These are phyloP conservation scores for Eupithecia exiguata DNA, from an alignment of 2,888 invertebrate genomes.

Conservation along the genomic window DNA sequence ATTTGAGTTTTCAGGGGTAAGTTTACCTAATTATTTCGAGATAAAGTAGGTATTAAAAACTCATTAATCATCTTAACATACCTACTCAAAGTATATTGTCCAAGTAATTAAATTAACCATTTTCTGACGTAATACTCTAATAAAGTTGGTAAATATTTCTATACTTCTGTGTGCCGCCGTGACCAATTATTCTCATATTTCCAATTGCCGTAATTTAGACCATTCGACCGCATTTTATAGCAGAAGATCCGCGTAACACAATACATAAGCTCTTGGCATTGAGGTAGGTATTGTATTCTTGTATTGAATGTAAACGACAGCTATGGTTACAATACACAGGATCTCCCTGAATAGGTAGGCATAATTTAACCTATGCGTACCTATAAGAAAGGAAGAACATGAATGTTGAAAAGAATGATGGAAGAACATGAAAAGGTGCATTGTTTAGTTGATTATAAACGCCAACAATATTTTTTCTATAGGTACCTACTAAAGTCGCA, in stretches of 20 bases:
- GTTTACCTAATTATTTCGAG: not conserved
- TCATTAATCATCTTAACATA: no score
- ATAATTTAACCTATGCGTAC: not conserved
- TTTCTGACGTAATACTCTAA: not conserved
- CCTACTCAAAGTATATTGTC: no score
- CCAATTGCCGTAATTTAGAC: conserved; percentile 58
- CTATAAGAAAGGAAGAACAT: not conserved
- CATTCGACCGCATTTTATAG: conserved; percentile 60
- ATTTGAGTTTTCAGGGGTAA: no score
- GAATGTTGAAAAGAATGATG: no score
- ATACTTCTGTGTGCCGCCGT: conserved; percentile 23
- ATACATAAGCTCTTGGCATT: conserved; percentile 50
- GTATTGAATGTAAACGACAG: not conserved
- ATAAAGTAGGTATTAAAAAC: not conserved
- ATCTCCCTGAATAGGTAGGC: not conserved
- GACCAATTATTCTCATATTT: conserved; percentile 48
- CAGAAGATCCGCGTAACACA: conserved; percentile 55
- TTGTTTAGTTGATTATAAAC: not conserved
- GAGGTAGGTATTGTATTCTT: conserved; percentile 32
- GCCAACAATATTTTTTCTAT: not conserved
- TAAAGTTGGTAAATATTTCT: not conserved
- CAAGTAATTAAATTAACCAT: not conserved
- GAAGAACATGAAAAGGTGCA: not conserved
- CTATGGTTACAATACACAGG: not conserved
- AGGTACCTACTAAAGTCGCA: no score